Conservation (phyloP, 1,140 invertebrate species). For the Drosophila paulistorum region DNA sequence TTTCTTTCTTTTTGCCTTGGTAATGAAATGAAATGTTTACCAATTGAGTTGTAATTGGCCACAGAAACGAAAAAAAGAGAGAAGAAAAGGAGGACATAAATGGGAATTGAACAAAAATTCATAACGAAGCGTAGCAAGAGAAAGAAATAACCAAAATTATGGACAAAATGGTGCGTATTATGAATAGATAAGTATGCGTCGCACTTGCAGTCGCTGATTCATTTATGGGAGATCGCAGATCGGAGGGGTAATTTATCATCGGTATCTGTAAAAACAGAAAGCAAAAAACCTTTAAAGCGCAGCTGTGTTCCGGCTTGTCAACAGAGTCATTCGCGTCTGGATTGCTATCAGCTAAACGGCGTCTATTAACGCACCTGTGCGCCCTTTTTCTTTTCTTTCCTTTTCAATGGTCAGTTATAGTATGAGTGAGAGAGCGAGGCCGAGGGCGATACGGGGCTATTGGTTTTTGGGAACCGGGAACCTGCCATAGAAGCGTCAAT, state of each 20-base stretch:
- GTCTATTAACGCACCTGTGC: constrained; percentile 64
- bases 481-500: constrained; percentile 63
- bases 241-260: constrained; percentile 7
- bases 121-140: not conserved
- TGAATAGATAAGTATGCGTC: too few species aligned
- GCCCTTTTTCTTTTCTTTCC: not conserved
- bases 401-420: constrained; percentile 4
- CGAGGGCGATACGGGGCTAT: too few species aligned
- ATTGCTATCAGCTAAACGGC: constrained; percentile 33
- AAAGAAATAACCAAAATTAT: not conserved
- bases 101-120: not conserved
- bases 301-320: constrained; percentile 18
- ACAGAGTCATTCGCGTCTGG: constrained; percentile 1
- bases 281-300: not conserved
- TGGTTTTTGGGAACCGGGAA: not conserved
- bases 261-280: not conserved
- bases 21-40: constrained; percentile 46
- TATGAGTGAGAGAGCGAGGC: not conserved
- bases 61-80: not conserved
- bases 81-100: not conserved
- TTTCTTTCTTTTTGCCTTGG: not conserved
- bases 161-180: too few species aligned
- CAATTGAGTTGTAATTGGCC: constrained; percentile 74
- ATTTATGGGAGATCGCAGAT: not conserved
- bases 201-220: not conserved